Evolutionary conservation across 1,140 invertebrate species (phyloP), one percentile per base, ranked within the genome.

Genomic region (Portunus trituberculatus): DNA sequence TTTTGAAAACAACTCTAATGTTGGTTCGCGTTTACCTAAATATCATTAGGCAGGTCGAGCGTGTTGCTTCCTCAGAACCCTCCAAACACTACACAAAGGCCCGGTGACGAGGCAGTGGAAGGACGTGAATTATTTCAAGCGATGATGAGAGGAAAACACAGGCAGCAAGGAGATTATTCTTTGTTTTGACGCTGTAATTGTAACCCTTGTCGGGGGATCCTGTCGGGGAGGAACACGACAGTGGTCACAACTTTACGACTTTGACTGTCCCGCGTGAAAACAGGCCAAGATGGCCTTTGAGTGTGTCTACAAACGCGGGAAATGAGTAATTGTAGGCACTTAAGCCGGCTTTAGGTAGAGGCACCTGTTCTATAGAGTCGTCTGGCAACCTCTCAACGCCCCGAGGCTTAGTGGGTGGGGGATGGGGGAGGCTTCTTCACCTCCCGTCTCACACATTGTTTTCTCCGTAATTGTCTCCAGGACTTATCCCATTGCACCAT

Each of bases 231-330:
- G 16, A 76, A 76, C 16, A 32, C 84, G 31, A 46, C 29, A 32
- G 84, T 31, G 29, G 84, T 20, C 16, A 87, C 31, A 87, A 87
- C 84, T 87, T 32, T 32, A 87, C 39, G 84, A 87, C 84, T 87
- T 46, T 46, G 10, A 46, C 39, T 32, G 29, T 87, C 14, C 84
- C 84, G 39, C 31, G 84, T 39, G 84, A 39, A 32, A 87, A 87
- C 84, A 46, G 84, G 6, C 84, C 84, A 32, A 87, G 28, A 32
- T 32, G 84, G 84, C 84, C 84, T 87, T 87, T 87, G 84, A 87
- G 84, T 28, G 84, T 87, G 84, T 32, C 31, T 87, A 87, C 84
- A 28, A 28, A 32, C 84, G 84, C 29, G 31, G 84, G 31, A 87
- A 87, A 87, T 87, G 29, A 87, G 31, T 28, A 28, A 87, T 87